Percentiles rank a stretch among this genome's conserved stretches.
phyloP scores from a whole-genome alignment of 2,797 vertebrate species.

The Ispidina picta region DNA sequence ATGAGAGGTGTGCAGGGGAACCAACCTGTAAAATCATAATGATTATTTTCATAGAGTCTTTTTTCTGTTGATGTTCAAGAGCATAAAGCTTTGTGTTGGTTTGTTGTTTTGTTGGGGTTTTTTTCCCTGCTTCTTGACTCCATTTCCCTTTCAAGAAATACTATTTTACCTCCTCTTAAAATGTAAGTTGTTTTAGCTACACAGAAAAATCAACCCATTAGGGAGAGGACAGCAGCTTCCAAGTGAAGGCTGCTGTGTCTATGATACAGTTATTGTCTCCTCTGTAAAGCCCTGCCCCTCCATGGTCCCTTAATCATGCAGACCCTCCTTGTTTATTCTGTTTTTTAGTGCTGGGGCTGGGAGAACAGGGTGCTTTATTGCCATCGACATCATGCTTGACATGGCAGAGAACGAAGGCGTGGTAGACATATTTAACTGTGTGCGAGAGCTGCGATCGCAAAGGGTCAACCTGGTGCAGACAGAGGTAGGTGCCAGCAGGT shows the following conservation, averaged over 20 bases:
- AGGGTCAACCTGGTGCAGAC: slow-evolving; percentile 98
- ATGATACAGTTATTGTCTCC: neutral
- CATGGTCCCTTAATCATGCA: neutral
- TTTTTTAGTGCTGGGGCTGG: slow-evolving; percentile 90
- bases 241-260: neutral
- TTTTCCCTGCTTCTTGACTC: neutral
- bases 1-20: neutral
- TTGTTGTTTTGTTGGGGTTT: neutral
- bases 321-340: neutral
- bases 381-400: slow-evolving; percentile 98
- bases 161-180: neutral
- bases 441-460: slow-evolving; percentile 93
- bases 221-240: neutral
- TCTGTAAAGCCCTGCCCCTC: neutral
- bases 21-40: neutral
- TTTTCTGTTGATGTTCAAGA: neutral
- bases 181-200: neutral
- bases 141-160: neutral
- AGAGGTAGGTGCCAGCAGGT: slow-evolving; percentile 80
- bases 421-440: slow-evolving; percentile 98
- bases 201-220: neutral
- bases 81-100: neutral
- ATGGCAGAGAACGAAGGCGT: slow-evolving; percentile 98
- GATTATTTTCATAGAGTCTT: neutral
- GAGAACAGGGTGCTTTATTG: slow-evolving; percentile 95